Conservation (phyloP, 2,113 vertebrate species). For the Notiomystis cincta region DNA sequence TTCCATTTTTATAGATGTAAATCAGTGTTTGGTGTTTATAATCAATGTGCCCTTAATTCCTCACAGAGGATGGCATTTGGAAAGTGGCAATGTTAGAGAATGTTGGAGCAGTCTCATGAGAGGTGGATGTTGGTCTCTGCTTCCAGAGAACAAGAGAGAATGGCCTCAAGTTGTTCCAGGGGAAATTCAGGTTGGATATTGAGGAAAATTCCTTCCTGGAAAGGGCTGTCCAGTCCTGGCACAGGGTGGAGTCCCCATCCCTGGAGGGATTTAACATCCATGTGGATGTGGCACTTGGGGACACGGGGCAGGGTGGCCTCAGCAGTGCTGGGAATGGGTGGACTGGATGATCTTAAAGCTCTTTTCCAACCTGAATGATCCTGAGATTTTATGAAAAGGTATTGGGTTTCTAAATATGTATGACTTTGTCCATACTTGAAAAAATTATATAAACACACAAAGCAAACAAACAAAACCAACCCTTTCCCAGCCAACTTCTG, state of each 20-base stretch:
- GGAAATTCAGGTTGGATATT: not conserved
- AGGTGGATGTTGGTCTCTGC: not conserved
- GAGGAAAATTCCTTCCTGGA: not conserved
- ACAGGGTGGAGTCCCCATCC: not conserved
- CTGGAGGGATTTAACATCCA: not conserved
- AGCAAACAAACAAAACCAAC: not conserved
- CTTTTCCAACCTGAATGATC: not conserved
- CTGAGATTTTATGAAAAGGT: not conserved
- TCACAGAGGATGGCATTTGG: not conserved
- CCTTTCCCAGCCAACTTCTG: not conserved
- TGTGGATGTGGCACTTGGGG: not conserved
- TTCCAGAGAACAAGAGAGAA: not conserved
- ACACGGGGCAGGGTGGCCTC: not conserved
- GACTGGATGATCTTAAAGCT: not conserved
- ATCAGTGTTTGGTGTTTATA: not conserved
- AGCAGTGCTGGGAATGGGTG: not conserved
- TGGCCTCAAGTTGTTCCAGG: not conserved
- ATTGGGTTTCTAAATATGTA: not conserved
- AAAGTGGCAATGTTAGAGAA: not conserved
- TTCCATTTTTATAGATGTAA: not conserved
- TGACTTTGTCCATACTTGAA: not conserved
- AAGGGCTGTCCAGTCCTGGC: not conserved
- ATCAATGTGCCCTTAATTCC: not conserved
- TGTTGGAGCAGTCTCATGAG: not conserved
- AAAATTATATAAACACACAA: not conserved